Conservation (phyloP, 2,888 invertebrate species). For the Xanthia icteritia region DNA sequence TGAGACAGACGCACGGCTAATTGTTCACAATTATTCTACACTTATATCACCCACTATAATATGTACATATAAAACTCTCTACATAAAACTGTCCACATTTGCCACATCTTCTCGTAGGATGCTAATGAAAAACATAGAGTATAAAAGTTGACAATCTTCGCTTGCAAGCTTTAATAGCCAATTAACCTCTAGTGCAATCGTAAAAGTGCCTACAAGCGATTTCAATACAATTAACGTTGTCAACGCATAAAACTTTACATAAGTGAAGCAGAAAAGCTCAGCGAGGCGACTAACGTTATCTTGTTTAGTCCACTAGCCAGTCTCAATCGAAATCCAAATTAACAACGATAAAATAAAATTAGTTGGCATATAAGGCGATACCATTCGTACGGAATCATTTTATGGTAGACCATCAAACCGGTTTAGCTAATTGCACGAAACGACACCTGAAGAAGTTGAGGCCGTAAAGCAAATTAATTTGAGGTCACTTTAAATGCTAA, state of each 20-base stretch:
- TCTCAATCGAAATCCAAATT: conserved; percentile 45
- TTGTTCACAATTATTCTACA: conserved; percentile 59
- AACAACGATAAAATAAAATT: conserved; percentile 54
- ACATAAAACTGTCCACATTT: background rate
- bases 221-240: conserved; percentile 37
- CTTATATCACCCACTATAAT: conserved; percentile 9
- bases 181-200: conserved; percentile 57
- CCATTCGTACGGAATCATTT: conserved; percentile 48
- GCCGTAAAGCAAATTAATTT: conserved; percentile 76
- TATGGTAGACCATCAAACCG: conserved; percentile 54
- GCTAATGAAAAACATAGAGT: conserved; percentile 19
- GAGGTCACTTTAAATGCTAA: conserved; percentile 76
- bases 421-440: conserved; percentile 66
- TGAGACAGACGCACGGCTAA: conserved; percentile 67
- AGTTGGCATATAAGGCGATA: conserved; percentile 41
- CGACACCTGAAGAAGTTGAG: conserved; percentile 69
- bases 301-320: conserved; percentile 36
- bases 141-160: conserved; percentile 41
- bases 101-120: conserved; percentile 17
- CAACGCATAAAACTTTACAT: conserved; percentile 37
- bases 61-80: background rate
- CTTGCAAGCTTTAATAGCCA: conserved; percentile 41
- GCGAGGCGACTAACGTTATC: conserved; percentile 19
- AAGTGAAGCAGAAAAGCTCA: conserved; percentile 37
- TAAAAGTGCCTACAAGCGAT: conserved; percentile 49